phyloP scores from a whole-genome alignment of 1,140 invertebrate species.

The Mercenaria mercenaria region DNA sequence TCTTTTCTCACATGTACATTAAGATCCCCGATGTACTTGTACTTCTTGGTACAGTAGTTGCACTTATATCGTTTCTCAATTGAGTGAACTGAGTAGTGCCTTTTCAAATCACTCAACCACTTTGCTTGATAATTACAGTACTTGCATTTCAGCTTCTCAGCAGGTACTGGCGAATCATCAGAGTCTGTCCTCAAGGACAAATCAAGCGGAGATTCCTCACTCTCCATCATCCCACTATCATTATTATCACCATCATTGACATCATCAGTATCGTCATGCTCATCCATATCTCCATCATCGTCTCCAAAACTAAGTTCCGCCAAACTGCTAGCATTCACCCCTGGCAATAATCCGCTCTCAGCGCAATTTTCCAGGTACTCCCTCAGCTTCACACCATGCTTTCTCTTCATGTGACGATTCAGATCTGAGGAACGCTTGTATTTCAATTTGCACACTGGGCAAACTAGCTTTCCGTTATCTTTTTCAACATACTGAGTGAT shows the following conservation, averaged over 20 bases:
- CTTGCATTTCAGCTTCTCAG: conserved; percentile 87
- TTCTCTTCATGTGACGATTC: conserved; percentile 85
- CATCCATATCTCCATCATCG: conserved; percentile 60
- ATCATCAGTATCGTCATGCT: conserved; percentile 28
- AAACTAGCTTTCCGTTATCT: conserved; percentile 88
- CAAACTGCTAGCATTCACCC: not conserved
- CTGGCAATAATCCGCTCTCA: not conserved
- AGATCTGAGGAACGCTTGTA: conserved; percentile 84
- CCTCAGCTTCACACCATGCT: conserved; percentile 82
- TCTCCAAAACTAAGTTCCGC: conserved; percentile 55
- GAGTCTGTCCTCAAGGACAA: conserved; percentile 45
- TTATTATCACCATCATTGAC: conserved; percentile 32
- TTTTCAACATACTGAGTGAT: conserved; percentile 61
- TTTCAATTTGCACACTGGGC: conserved; percentile 85
- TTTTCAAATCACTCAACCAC: conserved; percentile 92
- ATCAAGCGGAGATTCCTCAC: conserved; percentile 49
- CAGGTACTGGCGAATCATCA: conserved; percentile 36
- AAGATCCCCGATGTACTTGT: conserved; percentile 85
- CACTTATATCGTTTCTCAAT: conserved; percentile 85
- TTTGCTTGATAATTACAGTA: conserved; percentile 93
- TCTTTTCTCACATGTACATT: conserved; percentile 83
- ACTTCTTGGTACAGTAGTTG: conserved; percentile 85
- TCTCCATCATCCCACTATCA: not conserved
- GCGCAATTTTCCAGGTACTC: conserved; percentile 73
- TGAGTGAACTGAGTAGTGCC: conserved; percentile 90